A percentile compares a stretch with the other conserved stretches of the same genome.
phyloP scores from a whole-genome alignment of 2,113 vertebrate genomes.

The Hepsetus odoe region DNA sequence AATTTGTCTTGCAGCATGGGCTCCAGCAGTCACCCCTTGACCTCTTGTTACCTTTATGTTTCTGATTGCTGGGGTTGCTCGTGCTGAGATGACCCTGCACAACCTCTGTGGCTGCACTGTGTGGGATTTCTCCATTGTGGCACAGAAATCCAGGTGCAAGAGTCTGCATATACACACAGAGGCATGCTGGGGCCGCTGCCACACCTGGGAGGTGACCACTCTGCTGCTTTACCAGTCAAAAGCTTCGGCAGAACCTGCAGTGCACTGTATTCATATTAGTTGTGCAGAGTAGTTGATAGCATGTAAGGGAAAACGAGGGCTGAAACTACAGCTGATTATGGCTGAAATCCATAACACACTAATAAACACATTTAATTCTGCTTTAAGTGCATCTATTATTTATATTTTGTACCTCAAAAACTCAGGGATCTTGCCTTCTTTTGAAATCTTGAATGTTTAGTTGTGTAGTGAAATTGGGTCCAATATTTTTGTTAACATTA shows the following conservation, averaged over 20 bases:
- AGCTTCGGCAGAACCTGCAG: not conserved
- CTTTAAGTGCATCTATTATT: no score
- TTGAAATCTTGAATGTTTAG: no score
- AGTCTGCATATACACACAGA: slow-evolving; percentile 70
- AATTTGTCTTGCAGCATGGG: slow-evolving; percentile 63
- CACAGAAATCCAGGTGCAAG: slow-evolving; percentile 74
- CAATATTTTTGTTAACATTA: no score
- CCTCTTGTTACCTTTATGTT: slow-evolving; percentile 52
- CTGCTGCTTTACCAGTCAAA: not conserved
- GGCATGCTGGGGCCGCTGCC: slow-evolving; percentile 78
- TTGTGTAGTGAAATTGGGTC: no score
- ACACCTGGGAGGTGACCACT: slow-evolving; percentile 76
- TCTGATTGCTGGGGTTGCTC: slow-evolving; percentile 51
- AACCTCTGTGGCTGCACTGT: slow-evolving; percentile 75
- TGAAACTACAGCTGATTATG: not conserved
- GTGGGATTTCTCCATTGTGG: slow-evolving; percentile 75
- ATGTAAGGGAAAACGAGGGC: no score
- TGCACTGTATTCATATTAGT: no score
- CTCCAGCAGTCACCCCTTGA: slow-evolving; percentile 25
- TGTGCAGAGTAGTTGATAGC: no score
- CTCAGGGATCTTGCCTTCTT: no score
- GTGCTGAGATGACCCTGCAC: slow-evolving; percentile 59
- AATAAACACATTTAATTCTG: no score
- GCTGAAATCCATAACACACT: no score
- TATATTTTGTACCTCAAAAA: no score